Conservation (phyloP, 2,888 invertebrate species). For the Drosophila meridionalis region DNA sequence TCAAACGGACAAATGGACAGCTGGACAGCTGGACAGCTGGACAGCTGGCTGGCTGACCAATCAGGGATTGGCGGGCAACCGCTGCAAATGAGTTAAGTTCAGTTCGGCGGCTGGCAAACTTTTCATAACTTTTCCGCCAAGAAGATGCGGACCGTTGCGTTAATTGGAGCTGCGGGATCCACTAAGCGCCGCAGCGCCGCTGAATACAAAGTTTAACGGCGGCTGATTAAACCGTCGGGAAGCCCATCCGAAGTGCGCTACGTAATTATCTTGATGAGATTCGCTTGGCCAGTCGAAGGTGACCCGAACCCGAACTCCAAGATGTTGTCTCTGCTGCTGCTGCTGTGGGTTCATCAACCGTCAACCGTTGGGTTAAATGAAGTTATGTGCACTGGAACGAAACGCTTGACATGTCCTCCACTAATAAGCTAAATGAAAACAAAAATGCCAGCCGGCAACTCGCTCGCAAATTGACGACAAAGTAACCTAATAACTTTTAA, state of each 20-base stretch:
- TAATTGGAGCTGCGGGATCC: slow-evolving; percentile 66
- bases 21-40: slow-evolving; percentile 27
- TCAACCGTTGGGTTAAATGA: slow-evolving; percentile 45
- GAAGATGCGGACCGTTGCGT: slow-evolving; percentile 56
- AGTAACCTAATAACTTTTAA: slow-evolving; percentile 75
- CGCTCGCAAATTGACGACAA: slow-evolving; percentile 57
- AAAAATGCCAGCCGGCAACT: slow-evolving; percentile 62
- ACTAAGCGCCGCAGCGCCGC: slow-evolving; percentile 47
- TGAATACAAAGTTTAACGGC: slow-evolving; percentile 58
- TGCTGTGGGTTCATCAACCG: slow-evolving; percentile 56
- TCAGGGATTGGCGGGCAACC: slow-evolving; percentile 62
- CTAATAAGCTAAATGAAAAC: slow-evolving; percentile 64
- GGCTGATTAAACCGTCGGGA: slow-evolving; percentile 72
- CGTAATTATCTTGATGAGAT: slow-evolving; percentile 75
- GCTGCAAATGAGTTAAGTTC: slow-evolving; percentile 75
- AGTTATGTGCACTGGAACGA: slow-evolving; percentile 55
- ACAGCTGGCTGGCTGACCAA: slow-evolving; percentile 43
- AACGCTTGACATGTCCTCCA: slow-evolving; percentile 64
- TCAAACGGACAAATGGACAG: slow-evolving; percentile 2
- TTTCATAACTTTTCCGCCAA: slow-evolving; percentile 63
- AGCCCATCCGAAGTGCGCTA: slow-evolving; percentile 17
- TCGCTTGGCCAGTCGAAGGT: slow-evolving; percentile 43
- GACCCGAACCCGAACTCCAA: slow-evolving; percentile 26
- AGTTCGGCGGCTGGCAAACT: slow-evolving; percentile 68
- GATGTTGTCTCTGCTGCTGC: neutral